These are phyloP conservation scores for Dipodomys spectabilis DNA, from an alignment of 2,113 vertebrate genomes.

Conservation along the genomic window DNA sequence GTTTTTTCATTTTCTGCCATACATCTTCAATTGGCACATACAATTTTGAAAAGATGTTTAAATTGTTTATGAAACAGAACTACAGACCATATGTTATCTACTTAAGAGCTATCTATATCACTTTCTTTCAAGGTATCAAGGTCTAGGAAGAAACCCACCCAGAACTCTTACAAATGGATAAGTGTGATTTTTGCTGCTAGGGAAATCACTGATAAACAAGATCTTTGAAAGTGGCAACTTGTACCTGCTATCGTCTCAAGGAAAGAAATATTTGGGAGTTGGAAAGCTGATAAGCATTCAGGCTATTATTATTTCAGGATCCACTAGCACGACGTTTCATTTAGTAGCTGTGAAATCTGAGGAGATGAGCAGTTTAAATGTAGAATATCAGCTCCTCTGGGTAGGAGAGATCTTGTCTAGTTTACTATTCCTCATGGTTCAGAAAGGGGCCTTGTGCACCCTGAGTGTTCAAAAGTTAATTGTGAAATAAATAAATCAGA, in stretches of 20 bases:
- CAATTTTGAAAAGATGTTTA: constrained; percentile 27
- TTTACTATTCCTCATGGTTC: constrained; percentile 5
- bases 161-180: neutral
- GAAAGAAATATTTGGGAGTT: neutral
- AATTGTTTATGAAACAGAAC: neutral
- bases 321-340: constrained; percentile 1
- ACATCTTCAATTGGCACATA: neutral
- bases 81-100: neutral
- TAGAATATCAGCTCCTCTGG: neutral
- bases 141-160: neutral
- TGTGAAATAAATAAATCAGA: constrained; percentile 30
- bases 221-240: neutral
- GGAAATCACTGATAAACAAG: neutral
- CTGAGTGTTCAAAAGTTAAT: neutral
- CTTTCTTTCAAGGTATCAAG: neutral
- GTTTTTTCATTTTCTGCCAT: neutral
- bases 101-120: neutral
- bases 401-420: neutral
- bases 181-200: no score
- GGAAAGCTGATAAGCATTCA: neutral
- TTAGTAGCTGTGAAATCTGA: constrained; percentile 4
- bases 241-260: neutral
- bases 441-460: neutral
- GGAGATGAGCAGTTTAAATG: neutral
- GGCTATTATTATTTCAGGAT: neutral